These are phyloP conservation scores for Psettodes erumei DNA, from an alignment of 2,113 vertebrate species.

Conservation along the genomic window DNA sequence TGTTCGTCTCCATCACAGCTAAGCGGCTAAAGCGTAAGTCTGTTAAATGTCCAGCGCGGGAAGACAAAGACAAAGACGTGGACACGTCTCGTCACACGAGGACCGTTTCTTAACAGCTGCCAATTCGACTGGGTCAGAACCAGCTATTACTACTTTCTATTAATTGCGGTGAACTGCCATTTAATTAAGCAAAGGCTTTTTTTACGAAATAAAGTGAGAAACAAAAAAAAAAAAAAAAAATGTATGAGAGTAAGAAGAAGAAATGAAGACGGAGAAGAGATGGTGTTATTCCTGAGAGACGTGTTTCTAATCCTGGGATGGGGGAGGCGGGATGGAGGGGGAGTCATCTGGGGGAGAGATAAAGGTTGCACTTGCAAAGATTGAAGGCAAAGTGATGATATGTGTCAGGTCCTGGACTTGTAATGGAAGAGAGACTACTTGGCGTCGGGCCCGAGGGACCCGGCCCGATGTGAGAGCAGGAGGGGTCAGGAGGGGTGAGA, in stretches of 20 bases:
- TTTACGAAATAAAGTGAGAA: neutral
- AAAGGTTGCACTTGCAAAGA: conserved; percentile 7
- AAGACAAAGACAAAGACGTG: no score
- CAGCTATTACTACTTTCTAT: no score
- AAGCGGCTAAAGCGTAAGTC: neutral
- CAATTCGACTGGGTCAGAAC: no score
- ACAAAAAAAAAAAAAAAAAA: neutral
- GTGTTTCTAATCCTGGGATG: neutral
- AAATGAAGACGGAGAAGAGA: neutral
- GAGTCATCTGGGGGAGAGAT: neutral
- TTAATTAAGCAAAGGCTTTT: no score
- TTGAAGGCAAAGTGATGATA: neutral
- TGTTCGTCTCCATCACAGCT: neutral
- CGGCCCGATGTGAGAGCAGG: neutral
- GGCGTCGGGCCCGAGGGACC: neutral
- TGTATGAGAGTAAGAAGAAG: neutral
- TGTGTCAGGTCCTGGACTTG: neutral
- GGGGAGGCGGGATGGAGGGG: neutral
- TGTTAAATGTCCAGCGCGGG: no score
- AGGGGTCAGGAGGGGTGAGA: neutral
- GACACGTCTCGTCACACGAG: no score
- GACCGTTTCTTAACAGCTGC: no score
- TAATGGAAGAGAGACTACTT: conserved; percentile 5
- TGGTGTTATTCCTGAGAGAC: neutral
- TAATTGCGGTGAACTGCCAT: no score